These are phyloP conservation scores for Rhingia rostrata DNA, from an alignment of 2,888 invertebrate genomes.

Conservation along the genomic window DNA sequence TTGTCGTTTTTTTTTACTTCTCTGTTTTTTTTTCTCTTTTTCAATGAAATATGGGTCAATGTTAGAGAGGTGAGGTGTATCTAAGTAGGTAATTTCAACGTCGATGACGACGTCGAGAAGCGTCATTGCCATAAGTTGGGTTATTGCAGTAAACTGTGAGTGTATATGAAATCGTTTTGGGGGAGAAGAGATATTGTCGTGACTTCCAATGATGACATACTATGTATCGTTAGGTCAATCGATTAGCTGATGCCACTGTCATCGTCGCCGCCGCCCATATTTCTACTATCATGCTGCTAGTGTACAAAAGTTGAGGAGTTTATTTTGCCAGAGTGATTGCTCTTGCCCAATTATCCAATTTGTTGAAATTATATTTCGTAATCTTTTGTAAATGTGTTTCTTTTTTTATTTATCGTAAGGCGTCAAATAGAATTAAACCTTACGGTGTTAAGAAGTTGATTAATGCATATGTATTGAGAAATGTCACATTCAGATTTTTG, in stretches of 20 bases:
- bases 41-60: conserved; percentile 79
- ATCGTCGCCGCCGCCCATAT: conserved; percentile 54
- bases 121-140: conserved; percentile 44
- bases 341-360: conserved; percentile 69
- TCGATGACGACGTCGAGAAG: neutral
- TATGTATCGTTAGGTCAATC: conserved; percentile 64
- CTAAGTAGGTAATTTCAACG: conserved; percentile 34
- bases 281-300: conserved; percentile 58
- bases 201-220: conserved; percentile 52
- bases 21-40: conserved; percentile 75
- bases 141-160: conserved; percentile 39
- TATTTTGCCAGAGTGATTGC: conserved; percentile 61
- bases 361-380: conserved; percentile 69
- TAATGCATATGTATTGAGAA: conserved; percentile 38
- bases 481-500: conserved; percentile 24
- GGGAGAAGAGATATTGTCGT: conserved; percentile 7
- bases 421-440: conserved; percentile 64
- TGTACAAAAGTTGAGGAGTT: conserved; percentile 41
- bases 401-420: conserved; percentile 44
- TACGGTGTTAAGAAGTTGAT: conserved; percentile 51
- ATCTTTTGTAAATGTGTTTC: conserved; percentile 55
- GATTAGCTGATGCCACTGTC: conserved; percentile 63
- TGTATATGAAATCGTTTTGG: conserved; percentile 18
- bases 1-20: conserved; percentile 71
- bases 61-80: conserved; percentile 76